A percentile compares a stretch with the other conserved stretches of the same genome.
phyloP scores from a whole-genome alignment of 1,140 invertebrate genomes.

The Brachystomella parvula region DNA sequence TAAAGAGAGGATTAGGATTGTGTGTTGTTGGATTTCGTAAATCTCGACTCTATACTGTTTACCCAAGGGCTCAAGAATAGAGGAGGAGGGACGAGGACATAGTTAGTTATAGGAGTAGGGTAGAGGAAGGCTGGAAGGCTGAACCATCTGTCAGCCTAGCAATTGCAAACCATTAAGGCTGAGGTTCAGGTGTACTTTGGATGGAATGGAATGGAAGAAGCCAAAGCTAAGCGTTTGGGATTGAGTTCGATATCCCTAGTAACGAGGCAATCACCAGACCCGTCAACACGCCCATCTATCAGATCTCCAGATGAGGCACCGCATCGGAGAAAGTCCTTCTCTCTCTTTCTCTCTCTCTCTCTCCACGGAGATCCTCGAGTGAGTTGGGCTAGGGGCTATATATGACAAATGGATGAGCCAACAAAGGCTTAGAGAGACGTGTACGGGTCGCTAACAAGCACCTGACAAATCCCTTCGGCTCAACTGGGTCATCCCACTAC shows the following conservation, averaged over 20 bases:
- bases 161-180: conserved; percentile 34
- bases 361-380: conserved; percentile 11
- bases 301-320: conserved; percentile 30
- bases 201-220: conserved; percentile 9
- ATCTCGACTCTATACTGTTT: too few species aligned
- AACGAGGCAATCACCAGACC: conserved; percentile 40
- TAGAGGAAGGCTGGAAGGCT: not conserved
- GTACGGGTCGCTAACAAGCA: conserved; percentile 39
- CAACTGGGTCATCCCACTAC: conserved; percentile 35
- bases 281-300: conserved; percentile 40
- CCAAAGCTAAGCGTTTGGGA: conserved; percentile 36
- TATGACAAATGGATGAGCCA: conserved; percentile 39
- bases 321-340: not conserved
- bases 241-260: conserved; percentile 39
- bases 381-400: not conserved
- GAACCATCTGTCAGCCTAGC: conserved; percentile 29
- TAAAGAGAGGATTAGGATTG: too few species aligned
- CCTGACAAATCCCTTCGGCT: conserved; percentile 39
- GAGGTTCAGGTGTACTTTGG: conserved; percentile 38
- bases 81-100: too few species aligned
- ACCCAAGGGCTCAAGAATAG: too few species aligned
- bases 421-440: conserved; percentile 38
- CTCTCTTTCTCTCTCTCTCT: conserved; percentile 10
- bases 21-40: too few species aligned
- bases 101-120: too few species aligned